Percentiles rank a stretch among this genome's conserved stretches.
Conservation (phyloP, 2,113 vertebrate genomes). For the Petroica traversi region DNA sequence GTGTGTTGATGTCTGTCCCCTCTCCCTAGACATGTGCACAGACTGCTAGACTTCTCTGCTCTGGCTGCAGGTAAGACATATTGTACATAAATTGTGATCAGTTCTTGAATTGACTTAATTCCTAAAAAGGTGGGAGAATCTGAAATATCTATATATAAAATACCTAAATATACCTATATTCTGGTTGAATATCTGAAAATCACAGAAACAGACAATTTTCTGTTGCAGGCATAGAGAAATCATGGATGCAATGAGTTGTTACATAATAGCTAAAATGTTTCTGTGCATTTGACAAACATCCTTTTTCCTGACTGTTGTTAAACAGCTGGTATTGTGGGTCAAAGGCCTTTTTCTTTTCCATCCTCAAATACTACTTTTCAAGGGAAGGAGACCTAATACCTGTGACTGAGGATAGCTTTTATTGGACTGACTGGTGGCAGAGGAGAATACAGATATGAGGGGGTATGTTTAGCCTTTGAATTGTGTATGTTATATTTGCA, state of each 20-base stretch:
- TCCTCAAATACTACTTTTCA: background rate
- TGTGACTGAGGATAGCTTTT: background rate
- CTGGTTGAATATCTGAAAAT: background rate
- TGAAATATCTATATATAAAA: background rate
- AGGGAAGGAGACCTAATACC: background rate
- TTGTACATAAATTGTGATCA: background rate
- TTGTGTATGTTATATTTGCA: background rate
- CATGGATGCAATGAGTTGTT: background rate
- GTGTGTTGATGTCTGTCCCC: background rate
- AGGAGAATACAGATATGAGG: background rate
- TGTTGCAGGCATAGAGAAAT: background rate
- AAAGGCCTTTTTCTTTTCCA: background rate
- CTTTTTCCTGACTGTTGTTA: background rate
- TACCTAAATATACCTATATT: background rate
- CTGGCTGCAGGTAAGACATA: slow-evolving; percentile 51
- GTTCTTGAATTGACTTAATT: background rate
- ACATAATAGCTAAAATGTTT: background rate
- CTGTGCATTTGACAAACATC: background rate
- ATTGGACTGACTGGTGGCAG: background rate
- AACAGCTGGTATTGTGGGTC: background rate
- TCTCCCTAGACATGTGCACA: slow-evolving; percentile 11
- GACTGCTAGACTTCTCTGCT: slow-evolving; percentile 47
- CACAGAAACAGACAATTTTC: background rate
- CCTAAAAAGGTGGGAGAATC: background rate
- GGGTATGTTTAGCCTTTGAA: background rate